Conservation (phyloP, 2,888 invertebrate species). For the Parochlus steinenii region DNA sequence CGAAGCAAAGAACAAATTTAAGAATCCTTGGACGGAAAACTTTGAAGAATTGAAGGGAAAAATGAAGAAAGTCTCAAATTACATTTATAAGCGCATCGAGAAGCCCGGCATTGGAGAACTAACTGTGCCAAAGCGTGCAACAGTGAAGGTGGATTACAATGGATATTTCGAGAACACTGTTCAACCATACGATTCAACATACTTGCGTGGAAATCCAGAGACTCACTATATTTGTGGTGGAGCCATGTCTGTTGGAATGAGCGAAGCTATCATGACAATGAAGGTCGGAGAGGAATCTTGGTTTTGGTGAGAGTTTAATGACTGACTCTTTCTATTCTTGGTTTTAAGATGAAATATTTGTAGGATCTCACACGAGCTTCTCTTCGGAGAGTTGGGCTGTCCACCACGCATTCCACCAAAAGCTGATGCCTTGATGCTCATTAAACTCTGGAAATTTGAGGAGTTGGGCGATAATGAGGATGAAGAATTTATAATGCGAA, state of each 20-base stretch:
- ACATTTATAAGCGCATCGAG: slow-evolving; percentile 4
- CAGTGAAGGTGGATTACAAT: neutral
- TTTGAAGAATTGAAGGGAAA: too few relatives aligned
- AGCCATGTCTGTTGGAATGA: slow-evolving; percentile 12
- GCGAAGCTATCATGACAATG: slow-evolving; percentile 53
- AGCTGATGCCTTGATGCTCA: slow-evolving; percentile 53
- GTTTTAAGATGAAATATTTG: too few relatives aligned
- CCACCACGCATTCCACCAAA: slow-evolving; percentile 61
- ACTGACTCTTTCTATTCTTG: too few relatives aligned
- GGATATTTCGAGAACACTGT: neutral
- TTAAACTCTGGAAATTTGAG: slow-evolving; percentile 49
- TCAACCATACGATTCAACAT: slow-evolving; percentile 27
- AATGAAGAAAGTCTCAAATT: neutral
- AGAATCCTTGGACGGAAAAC: neutral
- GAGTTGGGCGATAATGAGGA: slow-evolving; percentile 25
- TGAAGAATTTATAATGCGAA: slow-evolving; percentile 26
- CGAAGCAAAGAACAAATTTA: neutral
- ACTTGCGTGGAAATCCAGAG: slow-evolving; percentile 22
- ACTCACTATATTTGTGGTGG: slow-evolving; percentile 23
- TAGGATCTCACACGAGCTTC: slow-evolving; percentile 53
- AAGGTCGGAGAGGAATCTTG: slow-evolving; percentile 57
- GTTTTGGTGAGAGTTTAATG: too few relatives aligned
- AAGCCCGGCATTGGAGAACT: neutral
- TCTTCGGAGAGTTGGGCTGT: slow-evolving; percentile 59
- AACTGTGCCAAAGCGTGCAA: neutral